Evolutionary conservation across 2,113 vertebrate species (phyloP).

Genomic region (Sander vitreus): DNA sequence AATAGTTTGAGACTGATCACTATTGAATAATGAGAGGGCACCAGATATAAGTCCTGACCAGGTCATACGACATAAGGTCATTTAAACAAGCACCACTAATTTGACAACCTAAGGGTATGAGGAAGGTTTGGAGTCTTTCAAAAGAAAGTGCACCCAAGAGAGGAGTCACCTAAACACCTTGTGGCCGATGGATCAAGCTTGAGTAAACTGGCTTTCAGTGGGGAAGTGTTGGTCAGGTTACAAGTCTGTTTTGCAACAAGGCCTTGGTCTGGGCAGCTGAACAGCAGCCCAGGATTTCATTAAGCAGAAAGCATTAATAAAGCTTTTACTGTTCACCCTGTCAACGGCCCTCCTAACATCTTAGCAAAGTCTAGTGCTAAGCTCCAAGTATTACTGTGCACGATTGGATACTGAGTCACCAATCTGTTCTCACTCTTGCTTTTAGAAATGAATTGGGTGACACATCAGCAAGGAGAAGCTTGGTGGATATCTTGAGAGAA

Average conservation of each 20-base stretch:
- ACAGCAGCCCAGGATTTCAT: slow-evolving; percentile 47
- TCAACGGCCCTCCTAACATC: slow-evolving; percentile 34
- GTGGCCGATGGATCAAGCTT: slow-evolving; percentile 27
- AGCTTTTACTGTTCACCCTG: slow-evolving; percentile 43
- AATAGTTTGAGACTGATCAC: slow-evolving; percentile 9
- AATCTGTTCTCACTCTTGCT: slow-evolving; percentile 12
- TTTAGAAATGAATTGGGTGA: slow-evolving; percentile 21
- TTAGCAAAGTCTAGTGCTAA: slow-evolving; percentile 1
- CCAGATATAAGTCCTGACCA: neutral
- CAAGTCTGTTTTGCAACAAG: slow-evolving; percentile 26
- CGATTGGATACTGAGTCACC: slow-evolving; percentile 15
- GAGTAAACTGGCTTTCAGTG: slow-evolving; percentile 13
- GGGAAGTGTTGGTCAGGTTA: slow-evolving; percentile 24
- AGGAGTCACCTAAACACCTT: neutral
- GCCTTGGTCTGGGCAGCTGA: slow-evolving; percentile 27
- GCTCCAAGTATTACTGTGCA: neutral
- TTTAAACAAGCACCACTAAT: slow-evolving; percentile 4
- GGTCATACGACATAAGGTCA: neutral
- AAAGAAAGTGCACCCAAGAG: neutral
- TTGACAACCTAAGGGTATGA: neutral
- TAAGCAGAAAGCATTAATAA: slow-evolving; percentile 42
- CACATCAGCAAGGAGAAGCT: neutral
- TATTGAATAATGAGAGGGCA: slow-evolving; percentile 3
- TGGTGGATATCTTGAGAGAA: slow-evolving; percentile 14
- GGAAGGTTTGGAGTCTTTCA: neutral